phyloP scores from a whole-genome alignment of 2,888 invertebrate species.

The Cremastobaeus sp. region DNA sequence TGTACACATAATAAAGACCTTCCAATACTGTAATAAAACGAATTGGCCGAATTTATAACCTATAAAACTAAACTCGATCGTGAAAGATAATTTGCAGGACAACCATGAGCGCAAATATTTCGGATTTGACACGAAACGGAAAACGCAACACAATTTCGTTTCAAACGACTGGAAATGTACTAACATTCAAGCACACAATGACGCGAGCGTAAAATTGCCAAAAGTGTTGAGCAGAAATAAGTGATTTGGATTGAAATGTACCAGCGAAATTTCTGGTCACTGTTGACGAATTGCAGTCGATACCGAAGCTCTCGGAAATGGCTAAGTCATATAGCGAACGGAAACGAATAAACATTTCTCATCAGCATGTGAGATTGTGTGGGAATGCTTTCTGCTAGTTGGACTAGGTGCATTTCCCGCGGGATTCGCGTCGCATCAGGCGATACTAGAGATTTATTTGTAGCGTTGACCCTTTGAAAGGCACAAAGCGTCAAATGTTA shows the following conservation, averaged over 20 bases:
- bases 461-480: constrained; percentile 16
- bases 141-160: no score
- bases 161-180: no score
- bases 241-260: constrained; percentile 24
- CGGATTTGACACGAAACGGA: no score
- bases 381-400: constrained; percentile 1
- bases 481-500: not conserved
- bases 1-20: no score
- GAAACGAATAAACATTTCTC: constrained; percentile 57
- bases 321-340: constrained; percentile 28
- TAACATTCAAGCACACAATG: constrained; percentile 8
- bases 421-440: constrained; percentile 42
- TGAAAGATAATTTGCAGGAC: no score
- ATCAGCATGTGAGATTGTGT: constrained; percentile 24
- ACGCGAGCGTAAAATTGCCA: constrained; percentile 14
- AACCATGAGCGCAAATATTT: no score
- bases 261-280: constrained; percentile 23
- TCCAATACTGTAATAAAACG: no score
- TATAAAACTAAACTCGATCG: no score
- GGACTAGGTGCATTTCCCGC: constrained; percentile 60
- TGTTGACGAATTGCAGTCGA: constrained; percentile 26
- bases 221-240: constrained; percentile 27
- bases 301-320: constrained; percentile 44
- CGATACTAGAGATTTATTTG: constrained; percentile 58
- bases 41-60: no score